These are phyloP conservation scores for Standfussiana lucernea DNA, from an alignment of 2,888 invertebrate species.

Conservation along the genomic window DNA sequence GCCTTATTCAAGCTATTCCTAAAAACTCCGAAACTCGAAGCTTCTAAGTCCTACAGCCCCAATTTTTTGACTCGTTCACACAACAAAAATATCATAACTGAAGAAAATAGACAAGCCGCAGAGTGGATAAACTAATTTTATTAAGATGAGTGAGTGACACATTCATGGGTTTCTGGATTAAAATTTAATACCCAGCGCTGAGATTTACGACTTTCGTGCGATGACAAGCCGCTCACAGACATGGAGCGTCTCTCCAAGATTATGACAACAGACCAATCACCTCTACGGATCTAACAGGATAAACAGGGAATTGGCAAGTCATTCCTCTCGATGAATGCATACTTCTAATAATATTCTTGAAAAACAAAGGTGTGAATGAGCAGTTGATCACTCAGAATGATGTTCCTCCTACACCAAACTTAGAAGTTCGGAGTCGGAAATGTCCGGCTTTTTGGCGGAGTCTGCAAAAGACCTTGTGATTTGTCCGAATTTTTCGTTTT, in stretches of 20 bases:
- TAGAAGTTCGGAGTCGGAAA: background rate
- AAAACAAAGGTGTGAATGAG: conserved; percentile 37
- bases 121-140: conserved; percentile 2
- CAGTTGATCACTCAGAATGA: background rate
- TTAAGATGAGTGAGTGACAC: conserved; percentile 26
- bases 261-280: conserved; percentile 13
- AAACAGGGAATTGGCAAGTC: conserved; percentile 8
- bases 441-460: background rate
- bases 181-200: conserved; percentile 8
- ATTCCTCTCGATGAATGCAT: conserved; percentile 9
- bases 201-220: conserved; percentile 39
- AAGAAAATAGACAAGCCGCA: conserved; percentile 3
- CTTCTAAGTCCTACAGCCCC: background rate
- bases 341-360: conserved; percentile 25
- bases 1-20: background rate
- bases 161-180: conserved; percentile 31
- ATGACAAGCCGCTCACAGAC: conserved; percentile 23
- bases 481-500: background rate
- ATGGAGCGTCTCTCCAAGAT: background rate
- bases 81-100: background rate
- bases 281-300: background rate
- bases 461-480: too few species aligned
- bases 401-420: conserved; percentile 17
- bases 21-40: background rate
- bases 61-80: background rate